Evolutionary conservation across 1,140 invertebrate genomes (phyloP), one percentile per base, ranked within the genome.

Genomic region (Bombyx mandarina): DNA sequence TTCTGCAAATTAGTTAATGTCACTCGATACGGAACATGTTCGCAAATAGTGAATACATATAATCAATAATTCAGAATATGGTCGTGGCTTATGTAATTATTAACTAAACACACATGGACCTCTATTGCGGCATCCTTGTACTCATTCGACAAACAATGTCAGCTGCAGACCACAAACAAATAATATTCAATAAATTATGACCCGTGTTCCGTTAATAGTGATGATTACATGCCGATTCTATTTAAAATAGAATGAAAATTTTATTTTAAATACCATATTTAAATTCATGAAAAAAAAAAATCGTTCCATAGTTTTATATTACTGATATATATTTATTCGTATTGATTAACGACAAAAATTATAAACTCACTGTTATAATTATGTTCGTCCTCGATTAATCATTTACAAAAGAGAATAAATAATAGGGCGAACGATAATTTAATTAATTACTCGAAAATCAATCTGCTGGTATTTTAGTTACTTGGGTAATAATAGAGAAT

Each of bases 91-190:
- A 78, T 82, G 79, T 81, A 82, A 83, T 83, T 83, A 79, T 86
- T 83, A 75, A 72, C 76, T 75, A 71, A 71, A 68, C 66, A 82
- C 66, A 83, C 76, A 86, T 50, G 63, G 69, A 65, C 66, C 70
- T 78, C 65, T 77, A 80, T 77, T 74, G 73, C 65, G 71, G 77
- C 71, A 82, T 78, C 76, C 80, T 82, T 85, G 77, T 80, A 78
- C 76, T 79, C 75, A 73, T 78, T 79, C 64, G 63, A 65, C 73
- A 83, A 83, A 86, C 79, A 86, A 75, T 75, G 73, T 66, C 61
- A 67, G 64, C 65, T 74, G 75, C 75, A 77, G 65, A 76, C 65
- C 66, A 69, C 71, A 82, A 82, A 82, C 79, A 85, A 82, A 82
- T 82, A 80, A 77, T 79, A 77, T 70, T 60, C 67, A 55, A 74